phyloP scores from a whole-genome alignment of 2,888 invertebrate genomes.

The Protonemura montana region DNA sequence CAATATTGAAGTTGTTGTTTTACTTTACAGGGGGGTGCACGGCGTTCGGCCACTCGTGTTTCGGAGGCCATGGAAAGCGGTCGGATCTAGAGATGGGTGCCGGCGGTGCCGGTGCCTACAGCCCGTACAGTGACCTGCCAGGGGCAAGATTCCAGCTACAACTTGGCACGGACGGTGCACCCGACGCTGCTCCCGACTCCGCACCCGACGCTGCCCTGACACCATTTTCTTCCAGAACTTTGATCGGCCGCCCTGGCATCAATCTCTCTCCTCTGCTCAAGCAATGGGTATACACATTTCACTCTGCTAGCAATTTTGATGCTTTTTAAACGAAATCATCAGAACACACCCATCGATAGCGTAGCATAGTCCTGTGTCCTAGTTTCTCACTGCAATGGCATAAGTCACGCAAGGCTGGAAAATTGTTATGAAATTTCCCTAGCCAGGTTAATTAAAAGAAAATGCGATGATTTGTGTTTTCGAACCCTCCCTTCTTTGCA shows the following conservation, averaged over 20 bases:
- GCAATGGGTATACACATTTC: slow-evolving; percentile 63
- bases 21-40: slow-evolving; percentile 70
- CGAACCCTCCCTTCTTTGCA: too few species aligned
- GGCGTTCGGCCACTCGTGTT: slow-evolving; percentile 77
- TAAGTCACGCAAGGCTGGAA: too few species aligned
- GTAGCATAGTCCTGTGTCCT: too few species aligned
- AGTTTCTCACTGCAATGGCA: too few species aligned
- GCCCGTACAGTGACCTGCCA: not conserved
- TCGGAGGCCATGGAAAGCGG: slow-evolving; percentile 77
- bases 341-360: too few species aligned
- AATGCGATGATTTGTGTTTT: too few species aligned
- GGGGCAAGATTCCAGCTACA: slow-evolving; percentile 10
- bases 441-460: too few species aligned
- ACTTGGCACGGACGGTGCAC: slow-evolving; percentile 27
- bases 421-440: too few species aligned
- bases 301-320: too few species aligned
- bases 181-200: slow-evolving; percentile 31
- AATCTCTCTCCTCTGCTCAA: slow-evolving; percentile 58
- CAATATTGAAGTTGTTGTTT: too few species aligned
- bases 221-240: slow-evolving; percentile 13
- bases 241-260: slow-evolving; percentile 43
- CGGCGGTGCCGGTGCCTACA: not conserved
- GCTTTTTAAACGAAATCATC: too few species aligned
- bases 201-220: not conserved
- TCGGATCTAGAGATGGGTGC: slow-evolving; percentile 41